Evolutionary conservation across 1,140 invertebrate species (phyloP), one percentile per base, ranked within the genome.

Genomic region (Cyphomyrmex costatus): DNA sequence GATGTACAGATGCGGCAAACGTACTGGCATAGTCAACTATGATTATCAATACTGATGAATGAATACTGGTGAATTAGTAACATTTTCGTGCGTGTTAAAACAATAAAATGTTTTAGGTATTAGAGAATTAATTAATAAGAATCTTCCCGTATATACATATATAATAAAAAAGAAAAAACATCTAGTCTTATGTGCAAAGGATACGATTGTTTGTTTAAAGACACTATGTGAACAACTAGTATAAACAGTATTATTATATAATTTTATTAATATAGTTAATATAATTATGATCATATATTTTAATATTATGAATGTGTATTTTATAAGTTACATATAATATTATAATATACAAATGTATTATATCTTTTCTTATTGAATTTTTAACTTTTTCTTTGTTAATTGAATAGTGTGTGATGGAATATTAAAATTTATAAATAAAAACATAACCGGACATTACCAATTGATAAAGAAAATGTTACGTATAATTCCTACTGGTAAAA

Each of bases 1-100:
- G 76, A 98, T 98, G 97, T 98, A 98, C 92, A 96, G 96, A 77
- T 98, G 97, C 91, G 95, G 95, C 89, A 96, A 96, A 65, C 87
- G 87, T 12, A 79, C 46, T n/a, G 78, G 27, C 86, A 87, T 30
- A 91, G 83, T 61, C 76, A 7, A 6, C 24, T 74, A 58, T 10
- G 27, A 36, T 12, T 6, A 74, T 16, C 6, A 83, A 36, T 73
- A 92, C 49, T 89, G 33, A 79, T 51, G 27, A 21, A 12, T 2
- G 30, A 21, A 33, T 36, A 19, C 1, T 0, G 5, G 8, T 61
- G n/a, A n/a, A n/a, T 16, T 16, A 27, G 33, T 2, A 10, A 24
- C n/a, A 30, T 24, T 6, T 33, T 27, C 21, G 53, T 3, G 30
- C 46, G 21, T 21, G 53, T 16, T 53, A 19, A 24, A 1, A 36